Evolutionary conservation across 2,113 vertebrate species (phyloP).

Genomic region (Crotalus horridus): DNA sequence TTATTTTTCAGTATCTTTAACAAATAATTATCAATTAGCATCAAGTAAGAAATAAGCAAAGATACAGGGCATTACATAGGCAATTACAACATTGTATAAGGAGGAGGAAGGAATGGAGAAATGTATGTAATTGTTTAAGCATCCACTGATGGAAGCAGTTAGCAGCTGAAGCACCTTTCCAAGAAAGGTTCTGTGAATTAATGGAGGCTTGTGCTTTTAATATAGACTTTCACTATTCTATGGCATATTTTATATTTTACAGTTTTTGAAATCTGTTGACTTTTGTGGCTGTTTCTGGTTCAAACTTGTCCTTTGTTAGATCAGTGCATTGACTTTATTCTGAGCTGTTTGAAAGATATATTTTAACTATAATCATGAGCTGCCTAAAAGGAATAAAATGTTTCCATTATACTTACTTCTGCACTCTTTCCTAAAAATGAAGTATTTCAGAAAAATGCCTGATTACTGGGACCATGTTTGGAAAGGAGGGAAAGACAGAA

Average conservation of each 20-base stretch:
- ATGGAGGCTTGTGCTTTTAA: background rate
- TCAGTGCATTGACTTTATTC: background rate
- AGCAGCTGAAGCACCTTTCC: background rate
- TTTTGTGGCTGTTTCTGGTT: background rate
- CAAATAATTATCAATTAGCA: background rate
- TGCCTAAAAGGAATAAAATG: background rate
- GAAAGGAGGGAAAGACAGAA: background rate
- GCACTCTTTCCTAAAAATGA: background rate
- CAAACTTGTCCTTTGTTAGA: background rate
- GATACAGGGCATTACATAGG: background rate
- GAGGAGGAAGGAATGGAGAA: background rate
- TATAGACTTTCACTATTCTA: background rate
- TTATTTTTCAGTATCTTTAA: background rate
- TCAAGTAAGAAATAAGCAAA: background rate
- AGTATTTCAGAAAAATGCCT: background rate
- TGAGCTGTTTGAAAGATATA: background rate
- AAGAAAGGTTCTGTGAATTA: background rate
- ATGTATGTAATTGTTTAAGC: background rate
- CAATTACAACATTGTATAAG: background rate
- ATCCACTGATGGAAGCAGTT: background rate
- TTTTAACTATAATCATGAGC: background rate
- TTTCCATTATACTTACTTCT: background rate
- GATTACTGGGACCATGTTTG: background rate
- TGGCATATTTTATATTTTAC: background rate
- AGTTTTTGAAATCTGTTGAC: background rate